phyloP scores from a whole-genome alignment of 2,113 vertebrate species.

The Turnix velox region DNA sequence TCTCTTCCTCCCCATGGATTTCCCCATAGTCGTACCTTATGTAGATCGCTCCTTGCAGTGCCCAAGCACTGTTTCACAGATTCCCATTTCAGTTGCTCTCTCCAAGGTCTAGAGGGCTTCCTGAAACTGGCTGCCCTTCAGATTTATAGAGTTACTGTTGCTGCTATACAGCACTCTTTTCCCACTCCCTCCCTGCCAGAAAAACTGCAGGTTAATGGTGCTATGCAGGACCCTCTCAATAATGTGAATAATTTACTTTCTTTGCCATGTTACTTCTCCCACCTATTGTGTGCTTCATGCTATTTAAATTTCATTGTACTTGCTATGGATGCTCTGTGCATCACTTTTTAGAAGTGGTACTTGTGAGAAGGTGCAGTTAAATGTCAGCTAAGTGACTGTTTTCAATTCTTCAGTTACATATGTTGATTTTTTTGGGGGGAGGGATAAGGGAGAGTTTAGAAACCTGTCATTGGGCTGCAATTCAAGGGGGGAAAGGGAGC shows the following conservation, averaged over 20 bases:
- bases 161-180: not conserved
- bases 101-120: not conserved
- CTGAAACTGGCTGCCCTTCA: not conserved
- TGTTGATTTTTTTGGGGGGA: not conserved
- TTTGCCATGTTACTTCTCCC: not conserved
- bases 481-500: not conserved
- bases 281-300: not conserved
- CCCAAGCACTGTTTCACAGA: rapidly evolving
- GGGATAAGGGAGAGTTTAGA: not conserved
- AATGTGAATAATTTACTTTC: not conserved
- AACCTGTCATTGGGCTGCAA: not conserved
- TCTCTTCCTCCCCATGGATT: not conserved
- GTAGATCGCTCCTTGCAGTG: not conserved
- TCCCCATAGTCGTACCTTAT: not conserved
- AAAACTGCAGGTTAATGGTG: not conserved
- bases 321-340: not conserved
- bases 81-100: not conserved
- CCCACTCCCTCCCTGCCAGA: not conserved
- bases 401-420: not conserved
- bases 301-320: not conserved
- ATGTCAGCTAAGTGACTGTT: not conserved
- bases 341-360: not conserved
- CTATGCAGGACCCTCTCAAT: not conserved
- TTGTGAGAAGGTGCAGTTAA: not conserved
- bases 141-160: not conserved